A percentile compares a stretch with the other conserved stretches of the same genome.
Evolutionary conservation across 2,797 vertebrate species (phyloP).

Genomic region (Columba guinea): DNA sequence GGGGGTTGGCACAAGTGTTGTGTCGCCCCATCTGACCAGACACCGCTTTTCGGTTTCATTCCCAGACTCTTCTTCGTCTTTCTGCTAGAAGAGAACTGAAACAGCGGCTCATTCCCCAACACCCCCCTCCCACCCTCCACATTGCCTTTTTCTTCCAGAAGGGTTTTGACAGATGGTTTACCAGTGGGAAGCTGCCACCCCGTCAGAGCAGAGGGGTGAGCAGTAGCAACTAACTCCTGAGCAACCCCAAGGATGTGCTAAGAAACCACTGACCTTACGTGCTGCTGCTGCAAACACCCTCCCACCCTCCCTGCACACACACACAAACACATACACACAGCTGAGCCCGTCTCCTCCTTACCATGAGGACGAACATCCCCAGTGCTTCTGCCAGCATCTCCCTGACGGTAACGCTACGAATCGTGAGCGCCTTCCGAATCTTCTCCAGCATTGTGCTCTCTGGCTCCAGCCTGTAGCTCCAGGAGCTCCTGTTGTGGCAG

Average conservation of each 20-base stretch:
- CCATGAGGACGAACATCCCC: conserved; percentile 88
- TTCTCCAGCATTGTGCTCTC: conserved; percentile 38
- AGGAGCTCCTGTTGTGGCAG: neutral
- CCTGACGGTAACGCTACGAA: conserved; percentile 70
- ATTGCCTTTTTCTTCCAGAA: neutral
- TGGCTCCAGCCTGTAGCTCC: accelerated
- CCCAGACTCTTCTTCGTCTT: neutral
- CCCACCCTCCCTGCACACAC: neutral
- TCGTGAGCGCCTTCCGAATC: conserved; percentile 1
- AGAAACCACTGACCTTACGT: neutral
- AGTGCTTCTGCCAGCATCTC: conserved; percentile 84
- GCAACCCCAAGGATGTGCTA: neutral
- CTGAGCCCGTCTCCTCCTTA: conserved; percentile 67
- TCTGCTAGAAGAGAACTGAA: neutral
- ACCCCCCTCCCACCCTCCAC: neutral
- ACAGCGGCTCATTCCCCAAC: neutral
- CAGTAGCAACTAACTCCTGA: neutral
- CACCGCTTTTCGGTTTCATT: neutral
- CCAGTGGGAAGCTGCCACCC: neutral
- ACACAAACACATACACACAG: neutral
- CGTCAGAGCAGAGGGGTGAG: neutral
- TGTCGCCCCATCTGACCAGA: neutral
- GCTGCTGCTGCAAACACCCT: accelerated
- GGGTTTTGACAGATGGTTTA: neutral
- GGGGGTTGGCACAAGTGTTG: neutral